Evolutionary conservation across 1,140 invertebrate species (phyloP), one percentile per base, ranked within the genome.

Genomic region (Cydia pomonella): DNA sequence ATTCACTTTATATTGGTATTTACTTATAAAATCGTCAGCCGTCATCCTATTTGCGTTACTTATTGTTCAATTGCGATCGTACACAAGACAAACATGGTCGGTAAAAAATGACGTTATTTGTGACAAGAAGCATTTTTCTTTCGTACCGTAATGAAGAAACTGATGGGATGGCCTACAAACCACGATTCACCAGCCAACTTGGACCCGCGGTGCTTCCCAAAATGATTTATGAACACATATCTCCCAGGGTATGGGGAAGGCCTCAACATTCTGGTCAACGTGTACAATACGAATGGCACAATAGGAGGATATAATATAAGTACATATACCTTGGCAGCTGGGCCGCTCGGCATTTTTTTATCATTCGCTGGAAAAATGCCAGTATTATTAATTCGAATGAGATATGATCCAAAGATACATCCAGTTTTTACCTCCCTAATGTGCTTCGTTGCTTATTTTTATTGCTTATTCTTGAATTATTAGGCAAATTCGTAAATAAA

Each of bases 341-440:
- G 64, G 16, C n/a, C 64, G 64, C 27, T 23, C 64, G 64, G 27
- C 64, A 69, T 69, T 69, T 69, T 69, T 69, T 69, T 69, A 29
- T 38, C 64, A 33, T 69, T 69, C 29, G 29, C 29, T 69, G 64
- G 64, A 69, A 33, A 69, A 69, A 38, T 69, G 64, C 64, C 64
- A 69, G 64, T 69, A 69, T 69, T 69, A 69, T 69, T 69, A 69
- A 69, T 69, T 69, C 64, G 64, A 69, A 69, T 69, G 64, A 69
- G 64, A 69, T 69, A 69, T 69, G 64, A 69, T 69, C 33, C 64
- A 18, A 69, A 69, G 29, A 69, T 41, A 69, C 64, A 69, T 69
- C 29, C 64, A 69, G 64, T 41, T 69, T 41, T 41, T 64, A 64
- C 27, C 33, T 33, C 27, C 64, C 27, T 29, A 38, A 69, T 69